Evolutionary conservation across 2,113 vertebrate genomes (phyloP).

Genomic region (Zingel zingel): DNA sequence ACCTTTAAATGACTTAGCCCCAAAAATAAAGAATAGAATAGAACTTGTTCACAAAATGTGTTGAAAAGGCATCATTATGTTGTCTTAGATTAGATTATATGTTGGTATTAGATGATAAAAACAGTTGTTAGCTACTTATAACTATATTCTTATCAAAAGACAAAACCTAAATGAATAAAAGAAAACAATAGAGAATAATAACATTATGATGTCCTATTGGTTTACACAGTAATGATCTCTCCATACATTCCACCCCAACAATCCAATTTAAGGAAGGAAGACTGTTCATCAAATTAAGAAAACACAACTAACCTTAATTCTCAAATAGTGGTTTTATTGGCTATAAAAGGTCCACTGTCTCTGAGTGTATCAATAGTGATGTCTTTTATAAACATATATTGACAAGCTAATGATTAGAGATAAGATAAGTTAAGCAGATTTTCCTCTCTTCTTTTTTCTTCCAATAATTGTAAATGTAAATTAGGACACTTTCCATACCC

Average conservation of each 20-base stretch:
- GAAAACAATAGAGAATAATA: background rate
- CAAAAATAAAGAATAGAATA: too few relatives aligned
- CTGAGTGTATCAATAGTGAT: background rate
- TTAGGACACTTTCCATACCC: slow-evolving; percentile 12
- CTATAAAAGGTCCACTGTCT: background rate
- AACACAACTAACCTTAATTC: background rate
- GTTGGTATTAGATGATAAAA: background rate
- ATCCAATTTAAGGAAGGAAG: background rate
- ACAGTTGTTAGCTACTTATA: too few relatives aligned
- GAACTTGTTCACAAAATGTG: too few relatives aligned
- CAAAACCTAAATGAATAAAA: background rate
- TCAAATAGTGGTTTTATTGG: background rate
- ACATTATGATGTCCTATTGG: background rate
- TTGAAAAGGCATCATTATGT: background rate
- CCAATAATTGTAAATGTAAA: slow-evolving; percentile 19
- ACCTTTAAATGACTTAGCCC: background rate
- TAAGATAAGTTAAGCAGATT: background rate
- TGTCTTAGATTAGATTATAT: background rate
- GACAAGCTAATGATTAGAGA: background rate
- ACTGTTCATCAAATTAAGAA: background rate
- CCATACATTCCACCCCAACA: background rate
- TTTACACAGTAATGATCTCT: background rate
- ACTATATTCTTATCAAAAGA: background rate
- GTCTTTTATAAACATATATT: background rate
- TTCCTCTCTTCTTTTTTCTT: background rate